Evolutionary conservation across 2,888 invertebrate species (phyloP).

Genomic region (Aporophyla lueneburgensis): DNA sequence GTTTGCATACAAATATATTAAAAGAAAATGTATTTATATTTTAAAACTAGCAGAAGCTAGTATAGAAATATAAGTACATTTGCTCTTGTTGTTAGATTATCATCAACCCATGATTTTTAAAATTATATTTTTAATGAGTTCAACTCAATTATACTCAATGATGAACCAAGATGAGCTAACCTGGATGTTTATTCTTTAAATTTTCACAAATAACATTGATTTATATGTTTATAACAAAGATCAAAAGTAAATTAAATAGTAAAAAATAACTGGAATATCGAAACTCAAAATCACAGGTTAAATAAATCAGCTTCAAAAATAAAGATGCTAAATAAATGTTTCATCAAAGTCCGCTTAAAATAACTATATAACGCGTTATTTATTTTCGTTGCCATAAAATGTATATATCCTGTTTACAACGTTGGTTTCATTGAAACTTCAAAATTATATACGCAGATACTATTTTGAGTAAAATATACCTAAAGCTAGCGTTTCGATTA

Average conservation of each 20-base stretch:
- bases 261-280: background rate
- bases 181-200: background rate
- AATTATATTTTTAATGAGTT: too few relatives aligned
- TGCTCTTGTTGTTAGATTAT: too few relatives aligned
- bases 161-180: background rate
- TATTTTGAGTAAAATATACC: constrained; percentile 17
- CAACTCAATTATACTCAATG: too few relatives aligned
- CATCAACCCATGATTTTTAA: too few relatives aligned
- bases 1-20: background rate
- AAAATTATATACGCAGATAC: constrained; percentile 18
- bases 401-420: constrained; percentile 55
- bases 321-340: constrained; percentile 48
- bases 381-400: constrained; percentile 57
- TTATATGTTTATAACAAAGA: constrained; percentile 1
- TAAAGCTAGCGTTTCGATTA: background rate
- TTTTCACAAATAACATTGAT: background rate
- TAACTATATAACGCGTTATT: constrained; percentile 48
- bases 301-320: constrained; percentile 27
- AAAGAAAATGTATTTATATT: background rate
- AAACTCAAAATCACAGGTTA: background rate
- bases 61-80: too few relatives aligned
- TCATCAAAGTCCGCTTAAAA: constrained; percentile 44
- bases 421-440: constrained; percentile 46
- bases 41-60: too few relatives aligned
- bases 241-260: constrained; percentile 29